Evolutionary conservation across 2,113 vertebrate species (phyloP), one percentile per base, ranked within the genome.

Genomic region (Rhabdomys dilectus): DNA sequence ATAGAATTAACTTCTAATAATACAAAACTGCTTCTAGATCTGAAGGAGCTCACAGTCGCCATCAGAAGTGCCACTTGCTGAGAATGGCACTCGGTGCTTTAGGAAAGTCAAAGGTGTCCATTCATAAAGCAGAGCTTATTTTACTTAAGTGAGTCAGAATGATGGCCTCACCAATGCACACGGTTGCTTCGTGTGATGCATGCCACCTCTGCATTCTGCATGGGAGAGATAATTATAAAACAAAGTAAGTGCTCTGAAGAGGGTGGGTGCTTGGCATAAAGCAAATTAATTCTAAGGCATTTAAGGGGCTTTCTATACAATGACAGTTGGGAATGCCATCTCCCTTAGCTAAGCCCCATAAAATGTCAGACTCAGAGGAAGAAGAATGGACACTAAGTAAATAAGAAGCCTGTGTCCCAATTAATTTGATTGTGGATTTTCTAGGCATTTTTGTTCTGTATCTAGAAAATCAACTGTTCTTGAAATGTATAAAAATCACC

Each of bases 201-300:
- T 80, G 78, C 82, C 73, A 72, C 80, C 73, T 84, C 73, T 70
- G 89, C 87, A 60, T 88, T 70, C 95, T 96, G 92, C 58, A 72
- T 91, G 92, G 60, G 84, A 94, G 62, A 97, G 89, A 88, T 51
- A 95, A 95, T 91, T 93, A 89, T 94, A 97, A 97, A 95, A 90
- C 93, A 97, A 97, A 96, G 88, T 80, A 95, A 96, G 90, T 89
- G 75, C 80, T 92, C 75, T 36, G 91, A 96, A 96, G 85, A 68
- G 26, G 10, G 0, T 75, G 73, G 19, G 0, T 89, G 94, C 84
- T 94, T 92, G 91, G 45, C 91, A 95, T 94, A 89, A 94, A 84
- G 70, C 76, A 51, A 88, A 60, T 76, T 97, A 89, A 95, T 95
- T 89, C 84, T 53, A 60, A 78, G 82, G 53, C 95, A 77, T 96